These are phyloP conservation scores for Magallana nippona DNA, from an alignment of 2,888 invertebrate species.

Conservation along the genomic window DNA sequence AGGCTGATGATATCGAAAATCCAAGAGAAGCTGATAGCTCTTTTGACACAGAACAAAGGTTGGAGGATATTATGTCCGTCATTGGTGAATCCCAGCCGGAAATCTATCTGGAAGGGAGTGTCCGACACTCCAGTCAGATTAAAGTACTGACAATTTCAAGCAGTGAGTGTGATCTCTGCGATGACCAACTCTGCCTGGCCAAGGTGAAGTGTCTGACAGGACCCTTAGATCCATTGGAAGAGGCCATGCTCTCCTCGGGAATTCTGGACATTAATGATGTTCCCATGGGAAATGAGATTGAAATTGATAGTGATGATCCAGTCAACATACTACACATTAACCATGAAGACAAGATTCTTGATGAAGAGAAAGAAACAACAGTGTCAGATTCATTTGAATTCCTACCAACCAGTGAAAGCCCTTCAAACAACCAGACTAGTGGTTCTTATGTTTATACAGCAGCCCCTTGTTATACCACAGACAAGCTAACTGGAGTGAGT, in stretches of 20 bases:
- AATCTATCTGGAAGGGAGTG: not conserved
- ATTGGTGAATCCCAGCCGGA: not conserved
- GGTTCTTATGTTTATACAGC: too few relatives aligned
- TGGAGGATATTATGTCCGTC: slow-evolving; percentile 42
- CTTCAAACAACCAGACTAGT: too few relatives aligned
- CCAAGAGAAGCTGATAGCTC: not conserved
- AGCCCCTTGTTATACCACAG: too few relatives aligned
- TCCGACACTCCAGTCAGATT: not conserved
- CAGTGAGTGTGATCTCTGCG: slow-evolving; percentile 6
- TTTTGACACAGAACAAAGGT: slow-evolving; percentile 35
- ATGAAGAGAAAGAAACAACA: not conserved
- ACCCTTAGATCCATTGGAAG: slow-evolving; percentile 25
- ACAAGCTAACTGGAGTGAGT: too few relatives aligned
- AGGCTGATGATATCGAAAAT: not conserved
- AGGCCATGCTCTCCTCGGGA: slow-evolving; percentile 41
- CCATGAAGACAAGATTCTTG: not conserved
- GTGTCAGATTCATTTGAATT: too few relatives aligned
- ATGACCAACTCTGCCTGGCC: slow-evolving; percentile 3
- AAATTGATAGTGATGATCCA: slow-evolving; percentile 12
- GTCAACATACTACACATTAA: not conserved
- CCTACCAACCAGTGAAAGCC: too few relatives aligned
- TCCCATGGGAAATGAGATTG: slow-evolving; percentile 36
- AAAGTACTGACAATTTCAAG: not conserved
- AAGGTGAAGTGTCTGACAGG: slow-evolving; percentile 1
- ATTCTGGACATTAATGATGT: slow-evolving; percentile 36